Percentiles rank a stretch among this genome's conserved stretches.
Evolutionary conservation across 1,140 invertebrate species (phyloP).

Genomic region (Diplogasteroides magnus): DNA sequence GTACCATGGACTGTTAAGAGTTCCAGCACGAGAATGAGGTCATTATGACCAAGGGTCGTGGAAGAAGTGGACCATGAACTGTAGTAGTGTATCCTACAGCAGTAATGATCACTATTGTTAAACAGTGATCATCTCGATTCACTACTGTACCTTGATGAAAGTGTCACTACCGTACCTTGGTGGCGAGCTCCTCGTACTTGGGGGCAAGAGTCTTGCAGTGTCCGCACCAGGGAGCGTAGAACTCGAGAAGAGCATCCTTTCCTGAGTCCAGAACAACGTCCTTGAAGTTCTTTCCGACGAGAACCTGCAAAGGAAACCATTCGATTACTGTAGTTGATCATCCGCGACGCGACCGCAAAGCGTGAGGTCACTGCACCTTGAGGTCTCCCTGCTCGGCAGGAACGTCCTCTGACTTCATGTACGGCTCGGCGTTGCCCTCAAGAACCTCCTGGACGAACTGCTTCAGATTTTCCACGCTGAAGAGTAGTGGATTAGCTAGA

Average conservation of each 20-base stretch:
- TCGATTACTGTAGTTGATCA: background rate
- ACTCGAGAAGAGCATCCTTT: conserved; percentile 91
- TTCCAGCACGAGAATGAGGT: no score
- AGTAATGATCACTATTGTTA: no score
- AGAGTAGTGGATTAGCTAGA: conserved; percentile 32
- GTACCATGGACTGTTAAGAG: no score
- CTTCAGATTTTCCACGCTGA: conserved; percentile 76
- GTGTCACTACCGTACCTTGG: conserved; percentile 68
- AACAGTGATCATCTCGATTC: no score
- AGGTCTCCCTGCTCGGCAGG: conserved; percentile 74
- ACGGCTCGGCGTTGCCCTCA: conserved; percentile 77
- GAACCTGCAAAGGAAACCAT: conserved; percentile 60
- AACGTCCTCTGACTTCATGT: conserved; percentile 87
- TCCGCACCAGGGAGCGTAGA: conserved; percentile 98
- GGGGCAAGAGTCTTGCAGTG: conserved; percentile 94
- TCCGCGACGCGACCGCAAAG: conserved; percentile 62
- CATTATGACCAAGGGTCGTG: no score
- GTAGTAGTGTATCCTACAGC: no score
- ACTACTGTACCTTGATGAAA: no score
- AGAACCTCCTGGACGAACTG: conserved; percentile 80
- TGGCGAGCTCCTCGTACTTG: conserved; percentile 84
- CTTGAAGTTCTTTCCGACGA: conserved; percentile 93
- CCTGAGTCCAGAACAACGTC: conserved; percentile 82
- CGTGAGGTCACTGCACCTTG: no score
- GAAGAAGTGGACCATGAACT: no score